Evolutionary conservation across 2,888 invertebrate genomes (phyloP).

Genomic region (Apocheima hispidaria): DNA sequence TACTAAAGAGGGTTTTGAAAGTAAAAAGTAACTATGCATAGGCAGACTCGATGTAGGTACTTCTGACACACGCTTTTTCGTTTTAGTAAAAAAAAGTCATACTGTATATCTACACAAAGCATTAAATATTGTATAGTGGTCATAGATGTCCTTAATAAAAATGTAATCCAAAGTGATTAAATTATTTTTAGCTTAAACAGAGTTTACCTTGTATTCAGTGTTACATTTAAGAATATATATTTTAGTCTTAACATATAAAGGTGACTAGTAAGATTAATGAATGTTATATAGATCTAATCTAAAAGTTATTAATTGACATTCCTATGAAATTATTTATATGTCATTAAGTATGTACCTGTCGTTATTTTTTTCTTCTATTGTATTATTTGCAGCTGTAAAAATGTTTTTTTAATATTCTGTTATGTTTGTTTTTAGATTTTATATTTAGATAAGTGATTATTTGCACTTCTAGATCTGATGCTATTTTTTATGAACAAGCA

Average conservation of each 20-base stretch:
- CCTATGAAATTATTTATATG: constrained; percentile 18
- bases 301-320: constrained; percentile 33
- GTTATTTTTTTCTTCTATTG: constrained; percentile 24
- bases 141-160: constrained; percentile 6
- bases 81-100: too few relatives aligned
- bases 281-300: constrained; percentile 32
- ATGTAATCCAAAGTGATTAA: constrained; percentile 25
- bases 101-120: too few relatives aligned
- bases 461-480: constrained; percentile 27
- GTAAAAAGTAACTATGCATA: too few relatives aligned
- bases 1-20: too few relatives aligned
- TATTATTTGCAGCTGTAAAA: constrained; percentile 18
- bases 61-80: too few relatives aligned
- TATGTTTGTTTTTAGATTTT: constrained; percentile 15
- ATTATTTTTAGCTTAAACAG: constrained; percentile 13
- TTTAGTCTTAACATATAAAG: constrained; percentile 16
- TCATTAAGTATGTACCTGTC: constrained; percentile 24
- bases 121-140: background rate
- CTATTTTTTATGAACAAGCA: background rate
- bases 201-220: constrained; percentile 13
- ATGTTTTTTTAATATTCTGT: constrained; percentile 5
- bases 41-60: too few relatives aligned
- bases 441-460: constrained; percentile 9
- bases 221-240: constrained; percentile 20
- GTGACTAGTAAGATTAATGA: constrained; percentile 22